phyloP scores from a whole-genome alignment of 2,113 vertebrate species.

The Panurus biarmicus region DNA sequence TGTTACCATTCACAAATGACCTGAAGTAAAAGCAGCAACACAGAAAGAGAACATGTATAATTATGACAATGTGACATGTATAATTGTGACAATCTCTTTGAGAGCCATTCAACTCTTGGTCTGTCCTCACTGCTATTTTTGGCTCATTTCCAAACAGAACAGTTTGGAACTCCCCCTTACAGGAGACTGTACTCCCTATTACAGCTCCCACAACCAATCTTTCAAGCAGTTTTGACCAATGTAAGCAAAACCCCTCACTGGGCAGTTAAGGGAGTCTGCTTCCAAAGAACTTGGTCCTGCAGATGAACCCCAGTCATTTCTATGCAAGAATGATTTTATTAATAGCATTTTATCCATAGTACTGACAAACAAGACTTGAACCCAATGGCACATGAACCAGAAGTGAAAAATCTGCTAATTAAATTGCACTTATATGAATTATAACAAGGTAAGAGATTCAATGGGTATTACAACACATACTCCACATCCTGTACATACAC shows the following conservation, averaged over 20 bases:
- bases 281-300: not conserved
- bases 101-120: not conserved
- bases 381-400: not conserved
- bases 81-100: not conserved
- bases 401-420: not conserved
- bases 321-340: not conserved
- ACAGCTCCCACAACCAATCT: not conserved
- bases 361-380: not conserved
- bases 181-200: not conserved
- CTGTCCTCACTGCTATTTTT: not conserved
- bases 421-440: not conserved
- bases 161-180: not conserved
- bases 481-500: fast-evolving
- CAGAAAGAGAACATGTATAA: not conserved
- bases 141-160: not conserved
- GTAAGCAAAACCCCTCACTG: not conserved
- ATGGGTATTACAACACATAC: not conserved
- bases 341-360: not conserved
- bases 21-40: not conserved
- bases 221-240: not conserved
- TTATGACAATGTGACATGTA: no score
- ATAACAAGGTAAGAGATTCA: not conserved
- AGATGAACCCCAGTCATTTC: not conserved
- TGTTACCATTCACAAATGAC: not conserved
- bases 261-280: not conserved